phyloP scores from a whole-genome alignment of 2,797 vertebrate genomes.

The Bradypodion ventrale region DNA sequence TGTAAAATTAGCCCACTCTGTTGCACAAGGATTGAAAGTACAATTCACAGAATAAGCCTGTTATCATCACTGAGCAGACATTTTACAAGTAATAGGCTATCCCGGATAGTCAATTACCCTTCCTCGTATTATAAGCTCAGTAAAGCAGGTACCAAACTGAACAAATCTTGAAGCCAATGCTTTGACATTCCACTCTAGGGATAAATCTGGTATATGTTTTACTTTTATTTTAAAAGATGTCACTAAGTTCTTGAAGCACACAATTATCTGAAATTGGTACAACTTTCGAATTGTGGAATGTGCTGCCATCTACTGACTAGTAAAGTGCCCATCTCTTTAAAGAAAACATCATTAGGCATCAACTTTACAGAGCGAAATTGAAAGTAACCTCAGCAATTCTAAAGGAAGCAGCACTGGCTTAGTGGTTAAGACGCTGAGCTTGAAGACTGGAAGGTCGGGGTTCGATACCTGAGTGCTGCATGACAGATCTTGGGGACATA shows the following conservation, averaged over 20 bases:
- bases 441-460: too few relatives aligned
- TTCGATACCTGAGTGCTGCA: too few relatives aligned
- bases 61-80: background rate
- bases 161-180: slow-evolving; percentile 10
- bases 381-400: background rate
- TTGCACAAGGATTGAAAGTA: slow-evolving; percentile 29
- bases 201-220: slow-evolving; percentile 5
- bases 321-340: slow-evolving; percentile 7
- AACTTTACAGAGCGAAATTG: background rate
- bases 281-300: slow-evolving; percentile 38
- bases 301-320: slow-evolving; percentile 69
- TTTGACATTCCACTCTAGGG: slow-evolving; percentile 3
- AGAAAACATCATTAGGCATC: slow-evolving; percentile 21
- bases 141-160: slow-evolving; percentile 6
- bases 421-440: background rate
- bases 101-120: slow-evolving; percentile 33
- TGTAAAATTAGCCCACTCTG: background rate
- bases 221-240: background rate
- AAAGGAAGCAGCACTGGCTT: background rate
- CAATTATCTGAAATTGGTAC: background rate
- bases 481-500: too few relatives aligned
- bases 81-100: slow-evolving; percentile 24
- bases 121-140: slow-evolving; percentile 19
- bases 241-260: background rate
- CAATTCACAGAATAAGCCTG: slow-evolving; percentile 35